Percentiles rank a stretch among this genome's conserved stretches.
phyloP scores from a whole-genome alignment of 2,888 invertebrate genomes.

The Ophion ellenae region DNA sequence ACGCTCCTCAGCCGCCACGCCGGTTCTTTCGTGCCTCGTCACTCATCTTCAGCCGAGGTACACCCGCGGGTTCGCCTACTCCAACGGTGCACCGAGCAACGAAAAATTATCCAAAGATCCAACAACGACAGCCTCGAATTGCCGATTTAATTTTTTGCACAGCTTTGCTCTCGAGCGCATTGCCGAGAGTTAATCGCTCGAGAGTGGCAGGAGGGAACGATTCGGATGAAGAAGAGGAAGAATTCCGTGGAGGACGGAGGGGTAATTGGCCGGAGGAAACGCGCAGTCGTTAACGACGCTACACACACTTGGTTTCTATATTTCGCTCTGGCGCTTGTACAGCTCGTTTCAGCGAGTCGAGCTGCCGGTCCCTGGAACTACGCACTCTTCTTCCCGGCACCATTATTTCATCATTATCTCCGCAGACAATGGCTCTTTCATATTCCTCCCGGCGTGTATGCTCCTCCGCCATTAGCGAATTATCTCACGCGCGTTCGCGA shows the following conservation, averaged over 20 bases:
- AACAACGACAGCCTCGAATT: no score
- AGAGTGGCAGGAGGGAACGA: neutral
- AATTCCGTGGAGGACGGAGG: slow-evolving; percentile 30
- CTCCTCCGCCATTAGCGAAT: slow-evolving; percentile 4
- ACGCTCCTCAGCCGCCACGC: slow-evolving; percentile 69
- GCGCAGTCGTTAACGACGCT: slow-evolving; percentile 74
- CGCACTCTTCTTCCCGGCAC: slow-evolving; percentile 70
- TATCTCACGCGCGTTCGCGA: slow-evolving; percentile 33
- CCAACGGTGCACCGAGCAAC: neutral
- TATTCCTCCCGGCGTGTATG: slow-evolving; percentile 46
- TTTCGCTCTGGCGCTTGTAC: slow-evolving; percentile 66
- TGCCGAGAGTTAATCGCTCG: neutral
- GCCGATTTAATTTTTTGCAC: no score
- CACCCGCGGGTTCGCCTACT: neutral
- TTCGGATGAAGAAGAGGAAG: neutral
- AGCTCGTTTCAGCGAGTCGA: slow-evolving; percentile 28
- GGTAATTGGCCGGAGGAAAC: slow-evolving; percentile 71
- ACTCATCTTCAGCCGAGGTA: slow-evolving; percentile 27
- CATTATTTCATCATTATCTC: slow-evolving; percentile 74
- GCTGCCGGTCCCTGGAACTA: slow-evolving; percentile 70
- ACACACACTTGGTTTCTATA: slow-evolving; percentile 69
- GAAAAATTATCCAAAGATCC: neutral
- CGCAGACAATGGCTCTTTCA: slow-evolving; percentile 69
- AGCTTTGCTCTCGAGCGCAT: no score
- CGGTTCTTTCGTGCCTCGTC: slow-evolving; percentile 45